Evolutionary conservation across 2,888 invertebrate species (phyloP).

Genomic region (Stenurella melanura): DNA sequence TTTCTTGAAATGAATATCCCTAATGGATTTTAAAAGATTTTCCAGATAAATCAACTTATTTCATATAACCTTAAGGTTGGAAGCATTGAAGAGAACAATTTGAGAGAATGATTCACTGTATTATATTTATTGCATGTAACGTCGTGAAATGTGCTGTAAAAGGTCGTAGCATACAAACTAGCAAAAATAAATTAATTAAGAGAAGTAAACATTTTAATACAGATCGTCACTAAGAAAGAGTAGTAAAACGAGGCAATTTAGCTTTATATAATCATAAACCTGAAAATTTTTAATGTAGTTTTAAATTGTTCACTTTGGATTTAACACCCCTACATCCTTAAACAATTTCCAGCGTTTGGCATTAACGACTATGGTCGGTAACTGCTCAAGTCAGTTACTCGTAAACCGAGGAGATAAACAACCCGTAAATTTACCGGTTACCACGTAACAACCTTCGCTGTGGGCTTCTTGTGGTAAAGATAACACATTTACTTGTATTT

Average conservation of each 20-base stretch:
- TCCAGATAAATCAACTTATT: too few relatives aligned
- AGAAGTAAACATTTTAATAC: slow-evolving; percentile 22
- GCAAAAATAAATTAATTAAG: slow-evolving; percentile 40
- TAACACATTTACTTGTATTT: slow-evolving; percentile 42
- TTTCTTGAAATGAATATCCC: too few relatives aligned
- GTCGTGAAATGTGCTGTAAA: background rate
- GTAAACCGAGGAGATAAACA: slow-evolving; percentile 54
- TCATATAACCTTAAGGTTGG: too few relatives aligned
- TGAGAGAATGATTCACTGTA: background rate
- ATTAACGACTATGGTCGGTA: slow-evolving; percentile 49
- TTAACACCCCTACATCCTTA: slow-evolving; percentile 43
- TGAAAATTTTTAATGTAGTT: slow-evolving; percentile 44
- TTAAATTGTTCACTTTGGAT: slow-evolving; percentile 45
- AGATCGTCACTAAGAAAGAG: slow-evolving; percentile 24
- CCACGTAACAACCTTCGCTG: slow-evolving; percentile 36
- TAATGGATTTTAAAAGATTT: too few relatives aligned
- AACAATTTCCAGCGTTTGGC: slow-evolving; percentile 52
- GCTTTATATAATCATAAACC: slow-evolving; percentile 43
- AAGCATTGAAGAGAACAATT: background rate
- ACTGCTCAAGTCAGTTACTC: slow-evolving; percentile 46
- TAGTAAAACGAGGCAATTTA: slow-evolving; percentile 29
- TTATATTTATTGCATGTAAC: background rate
- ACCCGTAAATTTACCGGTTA: slow-evolving; percentile 54
- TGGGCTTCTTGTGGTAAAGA: slow-evolving; percentile 47
- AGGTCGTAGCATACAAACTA: slow-evolving; percentile 14